These are phyloP conservation scores for Lasioglossum albipes DNA, from an alignment of 1,140 invertebrate genomes.

Conservation along the genomic window DNA sequence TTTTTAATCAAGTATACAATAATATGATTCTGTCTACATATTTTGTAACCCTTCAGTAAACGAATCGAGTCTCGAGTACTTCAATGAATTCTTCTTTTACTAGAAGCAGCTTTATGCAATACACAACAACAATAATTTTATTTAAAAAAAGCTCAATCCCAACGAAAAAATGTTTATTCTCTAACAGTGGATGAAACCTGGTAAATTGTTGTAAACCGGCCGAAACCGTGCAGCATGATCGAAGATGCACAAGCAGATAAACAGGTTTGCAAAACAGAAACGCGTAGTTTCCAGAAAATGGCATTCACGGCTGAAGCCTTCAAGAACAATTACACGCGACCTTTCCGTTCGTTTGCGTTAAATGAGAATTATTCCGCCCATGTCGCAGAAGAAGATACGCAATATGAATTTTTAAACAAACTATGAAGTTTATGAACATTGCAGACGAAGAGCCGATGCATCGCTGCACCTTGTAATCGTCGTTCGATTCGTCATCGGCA, in stretches of 20 bases:
- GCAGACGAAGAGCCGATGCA: neutral
- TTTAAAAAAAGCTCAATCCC: too few species aligned
- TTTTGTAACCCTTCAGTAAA: too few species aligned
- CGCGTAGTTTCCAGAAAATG: neutral
- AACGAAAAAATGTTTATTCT: neutral
- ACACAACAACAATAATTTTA: too few species aligned
- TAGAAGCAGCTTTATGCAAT: too few species aligned
- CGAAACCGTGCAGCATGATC: neutral
- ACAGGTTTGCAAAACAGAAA: neutral
- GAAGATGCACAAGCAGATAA: neutral
- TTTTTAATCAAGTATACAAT: too few species aligned
- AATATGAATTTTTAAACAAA: conserved; percentile 9
- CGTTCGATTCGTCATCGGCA: conserved; percentile 35
- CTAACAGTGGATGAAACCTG: neutral
- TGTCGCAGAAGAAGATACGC: neutral
- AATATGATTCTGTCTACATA: too few species aligned
- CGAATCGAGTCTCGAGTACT: too few species aligned
- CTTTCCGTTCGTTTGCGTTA: neutral
- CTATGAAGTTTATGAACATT: neutral
- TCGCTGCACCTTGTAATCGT: neutral
- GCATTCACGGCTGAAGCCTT: neutral
- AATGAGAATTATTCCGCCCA: neutral
- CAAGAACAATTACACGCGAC: neutral
- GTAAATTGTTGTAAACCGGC: too few species aligned
- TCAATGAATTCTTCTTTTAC: too few species aligned